Conservation (phyloP, 2,113 vertebrate genomes). For the Poeciliopsis occidentalis region DNA sequence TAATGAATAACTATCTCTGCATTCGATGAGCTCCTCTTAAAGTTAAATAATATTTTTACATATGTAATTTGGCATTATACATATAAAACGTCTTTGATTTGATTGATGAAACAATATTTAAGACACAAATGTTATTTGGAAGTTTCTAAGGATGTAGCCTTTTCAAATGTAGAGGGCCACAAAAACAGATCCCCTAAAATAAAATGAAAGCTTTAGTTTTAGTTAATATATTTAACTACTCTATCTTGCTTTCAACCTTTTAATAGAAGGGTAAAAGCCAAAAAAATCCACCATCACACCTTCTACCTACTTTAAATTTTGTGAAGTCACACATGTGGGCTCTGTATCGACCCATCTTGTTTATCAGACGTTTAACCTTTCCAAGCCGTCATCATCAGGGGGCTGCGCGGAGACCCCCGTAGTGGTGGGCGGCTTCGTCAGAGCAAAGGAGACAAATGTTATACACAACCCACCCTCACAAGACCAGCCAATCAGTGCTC, state of each 20-base stretch:
- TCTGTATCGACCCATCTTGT: background rate
- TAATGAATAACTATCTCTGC: too few species aligned
- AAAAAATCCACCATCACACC: background rate
- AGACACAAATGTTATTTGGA: too few species aligned
- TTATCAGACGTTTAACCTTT: slow-evolving; percentile 34
- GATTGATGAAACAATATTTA: too few species aligned
- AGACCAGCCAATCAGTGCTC: background rate
- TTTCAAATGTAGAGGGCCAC: too few species aligned
- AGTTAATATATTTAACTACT: background rate
- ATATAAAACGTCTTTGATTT: too few species aligned
- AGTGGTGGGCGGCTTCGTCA: slow-evolving; percentile 22
- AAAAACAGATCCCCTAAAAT: background rate
- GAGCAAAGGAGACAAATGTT: slow-evolving; percentile 34
- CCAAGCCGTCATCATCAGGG: background rate
- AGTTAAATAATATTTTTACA: too few species aligned
- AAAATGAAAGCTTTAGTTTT: background rate
- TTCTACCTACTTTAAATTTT: background rate
- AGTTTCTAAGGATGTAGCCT: too few species aligned
- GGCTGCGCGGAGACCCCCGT: slow-evolving; percentile 38
- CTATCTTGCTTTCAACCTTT: background rate
- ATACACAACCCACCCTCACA: slow-evolving; percentile 43
- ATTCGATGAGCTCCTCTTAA: too few species aligned
- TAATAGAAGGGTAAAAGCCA: background rate
- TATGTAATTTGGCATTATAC: too few species aligned
- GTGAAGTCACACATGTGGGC: slow-evolving; percentile 11